These are phyloP conservation scores for Scaptodrosophila latifasciaeformis DNA, from an alignment of 2,888 invertebrate species.

Conservation along the genomic window DNA sequence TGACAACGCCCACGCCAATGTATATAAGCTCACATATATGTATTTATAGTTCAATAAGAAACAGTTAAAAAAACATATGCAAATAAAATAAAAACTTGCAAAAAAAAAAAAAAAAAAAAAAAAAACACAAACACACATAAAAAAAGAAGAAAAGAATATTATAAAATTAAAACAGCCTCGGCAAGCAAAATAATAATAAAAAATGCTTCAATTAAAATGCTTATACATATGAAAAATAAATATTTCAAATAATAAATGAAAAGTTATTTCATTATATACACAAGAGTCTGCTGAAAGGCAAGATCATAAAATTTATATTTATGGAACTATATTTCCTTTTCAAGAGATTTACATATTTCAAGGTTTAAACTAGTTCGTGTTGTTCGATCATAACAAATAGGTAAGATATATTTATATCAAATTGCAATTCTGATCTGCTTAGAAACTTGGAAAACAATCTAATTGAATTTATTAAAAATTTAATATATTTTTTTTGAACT, in stretches of 20 bases:
- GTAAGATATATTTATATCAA: too few species aligned
- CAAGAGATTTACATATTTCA: too few species aligned
- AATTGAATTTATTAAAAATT: too few species aligned
- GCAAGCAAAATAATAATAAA: conserved; percentile 7
- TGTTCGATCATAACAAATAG: too few species aligned
- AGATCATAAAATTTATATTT: conserved; percentile 42
- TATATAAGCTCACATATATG: conserved; percentile 19
- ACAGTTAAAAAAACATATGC: conserved; percentile 11
- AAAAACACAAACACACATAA: background rate
- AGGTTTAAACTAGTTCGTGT: too few species aligned
- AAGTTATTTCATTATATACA: conserved; percentile 32
- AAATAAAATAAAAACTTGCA: conserved; percentile 14
- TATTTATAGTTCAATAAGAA: conserved; percentile 27
- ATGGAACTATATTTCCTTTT: too few species aligned
- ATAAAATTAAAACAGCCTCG: background rate
- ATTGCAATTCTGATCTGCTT: too few species aligned
- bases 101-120: background rate
- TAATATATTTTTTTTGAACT: too few species aligned
- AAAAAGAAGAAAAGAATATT: too few species aligned
- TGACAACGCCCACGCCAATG: conserved; percentile 64
- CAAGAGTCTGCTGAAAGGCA: conserved; percentile 44
- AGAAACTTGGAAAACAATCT: too few species aligned
- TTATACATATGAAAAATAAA: conserved; percentile 15
- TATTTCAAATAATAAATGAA: conserved; percentile 34
- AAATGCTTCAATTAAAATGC: conserved; percentile 18